Conservation (phyloP, 2,797 vertebrate genomes). For the Hippocampus kuda region DNA sequence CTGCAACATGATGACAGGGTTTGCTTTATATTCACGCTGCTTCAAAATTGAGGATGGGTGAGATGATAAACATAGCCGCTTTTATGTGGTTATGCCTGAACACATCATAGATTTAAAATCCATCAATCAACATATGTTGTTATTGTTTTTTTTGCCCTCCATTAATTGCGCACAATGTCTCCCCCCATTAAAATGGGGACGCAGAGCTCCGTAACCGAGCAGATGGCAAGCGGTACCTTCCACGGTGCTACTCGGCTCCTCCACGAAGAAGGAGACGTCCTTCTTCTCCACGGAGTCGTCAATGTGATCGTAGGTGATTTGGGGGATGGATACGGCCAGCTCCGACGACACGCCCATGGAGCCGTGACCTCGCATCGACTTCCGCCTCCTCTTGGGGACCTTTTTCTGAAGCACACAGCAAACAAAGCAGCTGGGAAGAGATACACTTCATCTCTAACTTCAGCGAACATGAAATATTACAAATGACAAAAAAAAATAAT, state of each 20-base stretch:
- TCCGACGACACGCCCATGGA: slow-evolving; percentile 60
- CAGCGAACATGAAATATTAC: too few species aligned
- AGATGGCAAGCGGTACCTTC: slow-evolving; percentile 39
- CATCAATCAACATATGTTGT: too few species aligned
- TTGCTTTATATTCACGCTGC: too few species aligned
- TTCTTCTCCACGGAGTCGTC: slow-evolving; percentile 69
- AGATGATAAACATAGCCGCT: neutral
- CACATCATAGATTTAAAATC: neutral
- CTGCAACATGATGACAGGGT: neutral
- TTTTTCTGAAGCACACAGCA: slow-evolving; percentile 61
- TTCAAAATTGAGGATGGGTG: too few species aligned
- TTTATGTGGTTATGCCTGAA: neutral
- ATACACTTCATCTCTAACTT: too few species aligned
- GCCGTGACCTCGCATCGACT: slow-evolving; percentile 65
- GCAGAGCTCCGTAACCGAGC: neutral
- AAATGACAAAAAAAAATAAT: too few species aligned
- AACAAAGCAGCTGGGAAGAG: slow-evolving; percentile 1
- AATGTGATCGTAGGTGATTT: slow-evolving; percentile 76
- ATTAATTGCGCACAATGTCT: neutral
- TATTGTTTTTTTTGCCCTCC: too few species aligned
- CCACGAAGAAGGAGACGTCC: slow-evolving; percentile 60
- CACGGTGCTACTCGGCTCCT: slow-evolving; percentile 51
- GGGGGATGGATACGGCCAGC: slow-evolving; percentile 68
- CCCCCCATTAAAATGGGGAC: neutral
- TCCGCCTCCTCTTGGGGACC: slow-evolving; percentile 69